A percentile compares a stretch with the other conserved stretches of the same genome.
Evolutionary conservation across 1,140 invertebrate genomes (phyloP).

Genomic region (Drosophila repletoides): DNA sequence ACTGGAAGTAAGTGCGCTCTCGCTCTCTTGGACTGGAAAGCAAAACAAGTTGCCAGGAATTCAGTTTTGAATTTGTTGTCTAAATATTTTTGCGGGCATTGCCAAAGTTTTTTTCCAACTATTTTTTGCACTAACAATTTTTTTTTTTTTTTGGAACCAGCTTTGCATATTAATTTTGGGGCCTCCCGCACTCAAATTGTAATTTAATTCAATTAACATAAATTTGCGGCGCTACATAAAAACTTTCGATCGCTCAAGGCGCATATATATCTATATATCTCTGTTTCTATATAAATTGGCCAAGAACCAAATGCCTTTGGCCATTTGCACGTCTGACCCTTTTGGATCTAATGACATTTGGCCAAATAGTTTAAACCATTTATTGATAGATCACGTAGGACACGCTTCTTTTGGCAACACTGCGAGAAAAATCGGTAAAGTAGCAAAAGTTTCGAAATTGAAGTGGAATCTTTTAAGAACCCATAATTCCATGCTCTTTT

Average conservation of each 20-base stretch:
- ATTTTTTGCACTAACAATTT: conserved; percentile 20
- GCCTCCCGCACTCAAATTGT: conserved; percentile 16
- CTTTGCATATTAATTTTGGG: conserved; percentile 22
- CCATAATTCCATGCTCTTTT: too few relatives aligned
- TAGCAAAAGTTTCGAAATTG: not conserved
- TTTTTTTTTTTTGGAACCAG: conserved; percentile 21
- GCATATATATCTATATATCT: conserved; percentile 25
- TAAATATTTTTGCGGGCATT: too few relatives aligned
- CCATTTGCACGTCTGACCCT: conserved; percentile 68
- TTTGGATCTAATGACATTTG: conserved; percentile 63
- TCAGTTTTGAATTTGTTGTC: conserved; percentile 12
- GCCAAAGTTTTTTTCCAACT: conserved; percentile 18
- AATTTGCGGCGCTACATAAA: conserved; percentile 41
- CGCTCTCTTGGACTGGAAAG: conserved; percentile 22
- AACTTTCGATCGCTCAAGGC: conserved; percentile 53
- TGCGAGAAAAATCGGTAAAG: conserved; percentile 37
- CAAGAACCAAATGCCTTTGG: conserved; percentile 29
- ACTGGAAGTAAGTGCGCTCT: conserved; percentile 38
- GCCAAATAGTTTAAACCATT: conserved; percentile 40
- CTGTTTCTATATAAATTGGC: too few relatives aligned
- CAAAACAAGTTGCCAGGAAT: conserved; percentile 31
- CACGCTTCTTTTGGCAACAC: conserved; percentile 57
- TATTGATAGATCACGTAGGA: conserved; percentile 19
- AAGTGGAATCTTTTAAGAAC: too few relatives aligned
- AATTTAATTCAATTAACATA: conserved; percentile 50